Evolutionary conservation across 2,797 vertebrate species (phyloP), one percentile per base, ranked within the genome.

Genomic region (Prionace glauca): DNA sequence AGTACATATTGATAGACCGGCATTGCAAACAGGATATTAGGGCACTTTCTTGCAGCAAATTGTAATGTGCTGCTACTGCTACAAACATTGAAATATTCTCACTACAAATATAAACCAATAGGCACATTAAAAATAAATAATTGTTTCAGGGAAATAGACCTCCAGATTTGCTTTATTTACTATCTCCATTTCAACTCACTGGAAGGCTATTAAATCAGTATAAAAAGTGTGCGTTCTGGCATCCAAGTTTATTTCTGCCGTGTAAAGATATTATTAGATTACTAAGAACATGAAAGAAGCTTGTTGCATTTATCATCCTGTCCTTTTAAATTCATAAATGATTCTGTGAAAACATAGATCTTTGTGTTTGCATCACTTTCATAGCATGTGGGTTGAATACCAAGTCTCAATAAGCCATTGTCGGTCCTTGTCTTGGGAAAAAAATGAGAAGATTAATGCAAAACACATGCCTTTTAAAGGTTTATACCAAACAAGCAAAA

Each of bases 261-360:
- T 92, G 32, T 67, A 92, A n/a, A 18, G 16, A 67, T 36, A 18
- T 22, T 84, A 67, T 36, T 92, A 92, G 16, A 92, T 36, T 92
- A 22, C 62, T 36, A n/a, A 92, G n/a, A 92, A 67, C 20, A 36
- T 65, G 60, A 92, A 36, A 67, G 18, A 92, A 92, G 88, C 56
- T 50, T 45, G 29, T 45, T 72, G 18, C 45, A 94, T 72, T 94
- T 56, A 94, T 71, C 71, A 77, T 56, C 62, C 90, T 36, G 90
- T 92, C 18, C 90, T 92, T 92, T 92, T 65, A 92, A 56, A 94
- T 50, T 74, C 93, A 29, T 56, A 77, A 94, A 74, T 18, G 41
- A 69, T 16, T 94, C 41, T 74, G 12, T 74, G 93, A 94, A 74
- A 74, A 45, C 24, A 9, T 24, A 94, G 41, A 32, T 18, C 29